Conservation (phyloP, 2,888 invertebrate species). For the Imbricaverruca yamaguchii region DNA sequence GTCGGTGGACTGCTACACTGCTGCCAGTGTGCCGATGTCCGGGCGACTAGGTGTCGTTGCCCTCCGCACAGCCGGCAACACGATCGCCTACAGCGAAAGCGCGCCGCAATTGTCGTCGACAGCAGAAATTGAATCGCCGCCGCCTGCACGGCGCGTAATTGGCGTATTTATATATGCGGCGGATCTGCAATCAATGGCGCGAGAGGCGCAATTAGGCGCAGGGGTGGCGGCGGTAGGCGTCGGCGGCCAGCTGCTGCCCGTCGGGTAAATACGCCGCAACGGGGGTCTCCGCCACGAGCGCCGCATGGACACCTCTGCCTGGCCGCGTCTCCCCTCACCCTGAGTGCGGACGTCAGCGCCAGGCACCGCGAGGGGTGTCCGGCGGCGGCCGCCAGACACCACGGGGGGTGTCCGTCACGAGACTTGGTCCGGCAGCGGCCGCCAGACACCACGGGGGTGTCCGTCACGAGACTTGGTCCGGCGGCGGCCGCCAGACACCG, state of each 20-base stretch:
- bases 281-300: no score
- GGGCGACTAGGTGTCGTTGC: neutral
- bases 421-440: neutral
- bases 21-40: neutral
- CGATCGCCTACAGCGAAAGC: neutral
- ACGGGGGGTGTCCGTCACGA: neutral
- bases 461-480: no score
- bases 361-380: neutral
- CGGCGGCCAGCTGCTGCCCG: slow-evolving; percentile 4
- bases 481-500: no score
- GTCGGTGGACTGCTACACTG: neutral
- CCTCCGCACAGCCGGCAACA: neutral
- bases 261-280: neutral
- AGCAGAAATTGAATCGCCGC: slow-evolving; percentile 5
- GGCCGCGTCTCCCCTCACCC: no score
- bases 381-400: neutral
- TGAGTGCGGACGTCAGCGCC: no score
- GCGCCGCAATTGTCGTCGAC: neutral
- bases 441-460: no score
- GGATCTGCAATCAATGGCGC: slow-evolving; percentile 17
- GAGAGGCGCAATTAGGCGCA: slow-evolving; percentile 17
- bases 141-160: neutral
- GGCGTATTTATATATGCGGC: slow-evolving; percentile 20
- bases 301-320: no score
- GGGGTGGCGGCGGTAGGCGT: neutral